These are phyloP conservation scores for Sebastes matsubarae DNA, from an alignment of 2,797 vertebrate genomes.

Conservation along the genomic window DNA sequence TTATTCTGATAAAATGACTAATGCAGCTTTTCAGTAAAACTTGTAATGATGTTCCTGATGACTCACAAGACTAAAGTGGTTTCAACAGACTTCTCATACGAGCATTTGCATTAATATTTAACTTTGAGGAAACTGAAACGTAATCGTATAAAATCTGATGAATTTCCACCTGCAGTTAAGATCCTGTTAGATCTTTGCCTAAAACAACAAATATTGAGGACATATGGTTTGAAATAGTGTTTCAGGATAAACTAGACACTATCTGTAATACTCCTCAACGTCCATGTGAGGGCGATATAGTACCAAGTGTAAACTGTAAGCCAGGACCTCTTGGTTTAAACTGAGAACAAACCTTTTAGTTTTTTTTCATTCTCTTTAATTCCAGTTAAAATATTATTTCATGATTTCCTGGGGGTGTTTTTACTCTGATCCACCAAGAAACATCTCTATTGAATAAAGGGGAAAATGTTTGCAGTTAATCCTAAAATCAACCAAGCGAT, in stretches of 20 bases:
- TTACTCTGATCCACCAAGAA: neutral
- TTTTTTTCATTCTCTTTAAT: neutral
- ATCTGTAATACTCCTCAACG: fast-evolving
- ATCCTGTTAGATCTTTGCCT: neutral
- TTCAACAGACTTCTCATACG: neutral
- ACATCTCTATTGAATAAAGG: neutral
- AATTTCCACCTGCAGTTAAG: neutral
- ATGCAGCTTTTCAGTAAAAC: neutral
- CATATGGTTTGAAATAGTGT: neutral
- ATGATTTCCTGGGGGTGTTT: too few relatives aligned
- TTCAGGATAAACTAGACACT: too few relatives aligned
- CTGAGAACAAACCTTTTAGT: neutral
- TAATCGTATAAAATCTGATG: neutral
- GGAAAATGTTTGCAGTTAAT: neutral
- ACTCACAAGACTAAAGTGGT: neutral
- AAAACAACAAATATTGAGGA: neutral
- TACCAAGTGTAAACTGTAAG: neutral
- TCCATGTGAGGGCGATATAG: neutral
- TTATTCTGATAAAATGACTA: neutral
- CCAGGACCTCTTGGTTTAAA: neutral
- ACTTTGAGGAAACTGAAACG: neutral
- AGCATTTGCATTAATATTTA: neutral
- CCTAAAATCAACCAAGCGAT: too few relatives aligned
- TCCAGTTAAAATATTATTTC: neutral
- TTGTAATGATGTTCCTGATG: neutral